Base-by-base conservation (phyloP, 2,888 invertebrate species). In the Orthosia gothica region DNA sequence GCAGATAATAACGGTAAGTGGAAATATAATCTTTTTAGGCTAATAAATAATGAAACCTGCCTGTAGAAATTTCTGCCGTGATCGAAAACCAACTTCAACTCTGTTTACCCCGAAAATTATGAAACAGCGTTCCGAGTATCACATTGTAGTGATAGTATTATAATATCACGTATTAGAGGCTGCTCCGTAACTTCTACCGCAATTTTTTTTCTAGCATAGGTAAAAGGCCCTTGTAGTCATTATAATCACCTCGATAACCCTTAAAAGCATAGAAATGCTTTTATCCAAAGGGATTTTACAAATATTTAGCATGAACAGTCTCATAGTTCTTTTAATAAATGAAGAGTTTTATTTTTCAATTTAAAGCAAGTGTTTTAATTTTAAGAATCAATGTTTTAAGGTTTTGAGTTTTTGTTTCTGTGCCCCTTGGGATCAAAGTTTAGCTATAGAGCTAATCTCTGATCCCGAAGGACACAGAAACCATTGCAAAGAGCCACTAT, bases 401-500 rank as follows among this genome's bases (percentile, higher is more conserved):
- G 52, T 5, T 55, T 23, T n/a, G 5, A 23, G 15, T 55, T n/a
- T n/a, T 54, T 20, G 23, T 55, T 55, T 55, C 23, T 23, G 54
- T 20, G 4, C 4, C 54, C 0, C 23, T 55, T 23, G 54, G 23
- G 54, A 55, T 23, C 23, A 15, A 5, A 55, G 54, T 20, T 23
- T 55, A 55, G 23, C 15, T 55, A 13, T 55, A n/a, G 20, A 55
- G n/a, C 11, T 74, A 49, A 80, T 52, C 47, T 52, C 47, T 13
- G 3, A 73, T 65, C 57, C 47, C 26, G 1, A 13, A 66, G 50
- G 52, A 32, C 47, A 63, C 23, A 54, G 52, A 54, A 81, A 63
- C 68, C 58, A 68, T 82, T 54, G 57, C 49, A 47, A 62, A 62
- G 47, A 68, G 47, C 57, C 49, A 26, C 52, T 52, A 58, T 78